These are phyloP conservation scores for Lerema accius DNA, from an alignment of 1,140 invertebrate genomes.

Conservation along the genomic window DNA sequence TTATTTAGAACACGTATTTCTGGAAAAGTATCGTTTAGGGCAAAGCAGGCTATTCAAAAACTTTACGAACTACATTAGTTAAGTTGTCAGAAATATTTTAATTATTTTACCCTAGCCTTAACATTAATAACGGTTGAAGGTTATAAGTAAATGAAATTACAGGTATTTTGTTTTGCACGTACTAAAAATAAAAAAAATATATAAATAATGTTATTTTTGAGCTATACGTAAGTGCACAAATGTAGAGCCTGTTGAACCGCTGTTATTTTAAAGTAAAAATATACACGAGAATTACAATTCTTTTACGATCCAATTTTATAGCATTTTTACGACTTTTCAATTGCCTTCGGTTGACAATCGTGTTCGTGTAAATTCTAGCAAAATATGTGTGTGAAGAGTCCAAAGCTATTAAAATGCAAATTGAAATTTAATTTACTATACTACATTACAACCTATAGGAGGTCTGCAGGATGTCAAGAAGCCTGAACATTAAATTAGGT, in stretches of 20 bases:
- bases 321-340: conserved; percentile 75
- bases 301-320: conserved; percentile 79
- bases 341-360: conserved; percentile 72
- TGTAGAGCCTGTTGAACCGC: conserved; percentile 9
- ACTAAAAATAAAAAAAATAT: not conserved
- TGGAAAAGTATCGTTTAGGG: no score
- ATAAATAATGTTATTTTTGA: not conserved
- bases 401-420: conserved; percentile 71
- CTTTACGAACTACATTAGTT: no score
- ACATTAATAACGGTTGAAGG: no score
- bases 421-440: conserved; percentile 63
- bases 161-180: not conserved
- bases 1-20: no score
- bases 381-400: conserved; percentile 64
- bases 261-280: conserved; percentile 45
- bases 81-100: no score
- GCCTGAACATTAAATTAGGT: conserved; percentile 15
- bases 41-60: no score
- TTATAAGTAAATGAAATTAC: no score
- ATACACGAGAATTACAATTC: conserved; percentile 60
- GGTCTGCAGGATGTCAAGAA: conserved; percentile 20
- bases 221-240: not conserved
- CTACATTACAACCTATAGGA: conserved; percentile 41
- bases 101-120: no score
- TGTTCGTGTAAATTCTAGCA: conserved; percentile 71